phyloP scores from a whole-genome alignment of 1,140 invertebrate species.

The Drosophila orena region DNA sequence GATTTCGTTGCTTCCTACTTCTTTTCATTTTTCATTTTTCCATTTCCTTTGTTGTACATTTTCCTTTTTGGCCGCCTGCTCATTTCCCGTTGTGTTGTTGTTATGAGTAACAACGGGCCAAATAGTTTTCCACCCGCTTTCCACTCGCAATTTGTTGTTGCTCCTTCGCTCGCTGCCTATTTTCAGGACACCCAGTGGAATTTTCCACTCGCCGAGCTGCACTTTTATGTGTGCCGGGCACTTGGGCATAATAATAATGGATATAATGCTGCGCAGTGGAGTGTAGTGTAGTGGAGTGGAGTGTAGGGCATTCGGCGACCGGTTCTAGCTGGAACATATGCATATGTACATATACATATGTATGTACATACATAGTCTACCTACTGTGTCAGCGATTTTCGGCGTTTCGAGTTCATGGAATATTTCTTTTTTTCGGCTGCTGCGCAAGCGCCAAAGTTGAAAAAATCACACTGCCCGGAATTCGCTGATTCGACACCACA shows the following conservation, averaged over 20 bases:
- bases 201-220: slow-evolving; percentile 61
- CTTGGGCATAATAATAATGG: slow-evolving; percentile 12
- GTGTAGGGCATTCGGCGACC: slow-evolving; percentile 36
- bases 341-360: too few relatives aligned
- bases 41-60: not conserved
- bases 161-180: slow-evolving; percentile 16
- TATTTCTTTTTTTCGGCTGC: slow-evolving; percentile 36
- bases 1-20: slow-evolving; percentile 32
- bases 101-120: slow-evolving; percentile 51
- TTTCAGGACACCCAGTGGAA: slow-evolving; percentile 51
- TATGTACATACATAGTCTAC: slow-evolving; percentile 39
- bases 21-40: not conserved
- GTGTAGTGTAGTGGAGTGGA: not conserved
- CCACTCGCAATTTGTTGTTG: not conserved
- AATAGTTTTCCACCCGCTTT: slow-evolving; percentile 60
- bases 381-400: slow-evolving; percentile 71
- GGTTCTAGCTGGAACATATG: slow-evolving; percentile 10
- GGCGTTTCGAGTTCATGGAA: slow-evolving; percentile 32
- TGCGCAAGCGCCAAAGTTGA: slow-evolving; percentile 51
- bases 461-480: slow-evolving; percentile 18
- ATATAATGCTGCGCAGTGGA: not conserved
- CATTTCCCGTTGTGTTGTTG: slow-evolving; percentile 36
- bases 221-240: slow-evolving; percentile 47
- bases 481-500: slow-evolving; percentile 18
- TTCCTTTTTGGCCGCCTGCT: slow-evolving; percentile 6